Conservation (phyloP, 2,797 vertebrate species). For the Chelonia mydas region DNA sequence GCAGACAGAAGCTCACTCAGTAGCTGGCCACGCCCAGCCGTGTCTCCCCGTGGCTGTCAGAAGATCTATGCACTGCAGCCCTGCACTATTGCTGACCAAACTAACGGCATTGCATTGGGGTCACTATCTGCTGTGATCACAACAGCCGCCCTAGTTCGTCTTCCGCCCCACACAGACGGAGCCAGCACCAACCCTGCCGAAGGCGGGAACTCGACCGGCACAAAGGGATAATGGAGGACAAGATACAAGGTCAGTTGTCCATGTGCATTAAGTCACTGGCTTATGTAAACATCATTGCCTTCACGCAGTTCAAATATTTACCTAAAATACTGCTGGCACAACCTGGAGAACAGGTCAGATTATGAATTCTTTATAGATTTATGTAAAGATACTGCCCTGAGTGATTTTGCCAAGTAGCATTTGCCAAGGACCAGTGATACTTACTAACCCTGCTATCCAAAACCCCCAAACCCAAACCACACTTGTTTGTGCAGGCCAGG, state of each 20-base stretch:
- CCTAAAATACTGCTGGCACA: neutral
- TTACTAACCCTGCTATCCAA: no score
- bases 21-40: neutral
- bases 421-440: neutral
- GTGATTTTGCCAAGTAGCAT: neutral
- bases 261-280: neutral
- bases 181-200: neutral
- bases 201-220: neutral
- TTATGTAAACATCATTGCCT: neutral
- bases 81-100: no score
- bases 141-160: neutral
- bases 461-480: neutral
- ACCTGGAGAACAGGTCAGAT: neutral
- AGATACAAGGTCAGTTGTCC: neutral
- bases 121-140: neutral
- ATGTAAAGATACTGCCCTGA: neutral
- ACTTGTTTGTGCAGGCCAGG: neutral
- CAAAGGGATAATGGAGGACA: neutral
- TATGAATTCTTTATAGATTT: neutral
- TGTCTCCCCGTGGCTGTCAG: neutral
- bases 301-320: conserved; percentile 28
- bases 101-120: neutral
- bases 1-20: neutral
- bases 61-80: no score
- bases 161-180: neutral